Conservation (phyloP, 2,113 vertebrate species). For the Rhinolophus ferrumequinum region DNA sequence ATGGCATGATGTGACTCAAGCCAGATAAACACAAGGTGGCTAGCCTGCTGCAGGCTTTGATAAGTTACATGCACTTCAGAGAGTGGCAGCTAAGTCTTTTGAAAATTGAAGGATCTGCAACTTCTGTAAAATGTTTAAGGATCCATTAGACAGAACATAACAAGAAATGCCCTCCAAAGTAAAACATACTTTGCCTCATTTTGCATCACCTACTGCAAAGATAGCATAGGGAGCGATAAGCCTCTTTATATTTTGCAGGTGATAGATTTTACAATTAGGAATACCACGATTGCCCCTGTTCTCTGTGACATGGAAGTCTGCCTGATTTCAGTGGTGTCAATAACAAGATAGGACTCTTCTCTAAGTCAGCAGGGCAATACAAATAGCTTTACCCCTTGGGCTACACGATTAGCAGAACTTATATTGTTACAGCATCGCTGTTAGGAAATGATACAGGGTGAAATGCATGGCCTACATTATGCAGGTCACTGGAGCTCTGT, state of each 20-base stretch:
- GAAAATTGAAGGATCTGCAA: background rate
- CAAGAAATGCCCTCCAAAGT: background rate
- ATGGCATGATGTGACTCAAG: background rate
- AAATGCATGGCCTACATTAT: background rate
- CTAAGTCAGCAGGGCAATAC: background rate
- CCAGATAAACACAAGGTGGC: background rate
- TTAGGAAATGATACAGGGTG: background rate
- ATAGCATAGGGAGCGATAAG: background rate
- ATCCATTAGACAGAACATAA: background rate
- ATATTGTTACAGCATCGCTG: background rate
- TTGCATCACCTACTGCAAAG: background rate
- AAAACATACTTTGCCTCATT: background rate
- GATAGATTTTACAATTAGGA: background rate
- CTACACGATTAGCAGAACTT: background rate
- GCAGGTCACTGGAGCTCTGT: background rate
- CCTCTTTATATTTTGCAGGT: background rate
- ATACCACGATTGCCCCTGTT: background rate
- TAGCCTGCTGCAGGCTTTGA: background rate
- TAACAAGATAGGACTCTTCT: background rate
- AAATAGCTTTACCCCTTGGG: background rate
- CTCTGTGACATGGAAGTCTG: background rate
- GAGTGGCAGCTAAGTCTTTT: background rate
- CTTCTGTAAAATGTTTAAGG: background rate
- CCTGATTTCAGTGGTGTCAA: background rate
- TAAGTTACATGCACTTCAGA: background rate